Evolutionary conservation across 1,140 invertebrate genomes (phyloP), one percentile per base, ranked within the genome.

Genomic region (Tetragonula clypearis): DNA sequence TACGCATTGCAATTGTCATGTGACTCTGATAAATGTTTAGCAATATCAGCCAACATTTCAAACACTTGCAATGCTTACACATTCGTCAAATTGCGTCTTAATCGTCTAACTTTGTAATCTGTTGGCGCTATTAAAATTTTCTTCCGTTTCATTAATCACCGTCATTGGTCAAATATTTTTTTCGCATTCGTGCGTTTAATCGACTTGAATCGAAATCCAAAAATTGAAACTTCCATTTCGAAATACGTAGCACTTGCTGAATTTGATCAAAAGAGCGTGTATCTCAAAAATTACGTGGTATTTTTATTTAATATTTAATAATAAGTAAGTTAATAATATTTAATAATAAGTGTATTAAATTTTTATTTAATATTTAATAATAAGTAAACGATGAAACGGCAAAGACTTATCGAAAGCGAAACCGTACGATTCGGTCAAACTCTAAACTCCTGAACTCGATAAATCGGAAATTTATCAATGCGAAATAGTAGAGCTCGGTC

Each of bases 21-120:
- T 86, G 85, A 86, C 77, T 77, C 11, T 62, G 85, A 86, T 83
- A 86, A 83, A 4, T 58, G 17, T 60, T 60, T 35, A 69, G 49
- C 56, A 84, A 84, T 49, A 60, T 26, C 49, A 79, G 79, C 68
- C 49, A 56, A 79, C 8, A 79, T 78, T 78, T 77, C 8, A 58
- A 41, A 58, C 21, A 19, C 21, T 53, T 30, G n/a, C 21, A n/a
- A 53, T 65, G 41, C 3, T 65, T 72, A 17, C 17, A 21, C 41
- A 55, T 72, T 30, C 21, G 55, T 58, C 60, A 17, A 49, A 83
- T 58, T 68, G 26, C 21, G 14, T 71, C 21, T 23, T 80, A 80
- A 80, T 80, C 14, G 3, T 72, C 30, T 21, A 15, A 12, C 30
- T 58, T 58, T 69, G 60, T 65, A 74, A 65, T 53, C 19, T 55